These are phyloP conservation scores for Steatornis caripensis DNA, from an alignment of 2,113 vertebrate species.

Conservation along the genomic window DNA sequence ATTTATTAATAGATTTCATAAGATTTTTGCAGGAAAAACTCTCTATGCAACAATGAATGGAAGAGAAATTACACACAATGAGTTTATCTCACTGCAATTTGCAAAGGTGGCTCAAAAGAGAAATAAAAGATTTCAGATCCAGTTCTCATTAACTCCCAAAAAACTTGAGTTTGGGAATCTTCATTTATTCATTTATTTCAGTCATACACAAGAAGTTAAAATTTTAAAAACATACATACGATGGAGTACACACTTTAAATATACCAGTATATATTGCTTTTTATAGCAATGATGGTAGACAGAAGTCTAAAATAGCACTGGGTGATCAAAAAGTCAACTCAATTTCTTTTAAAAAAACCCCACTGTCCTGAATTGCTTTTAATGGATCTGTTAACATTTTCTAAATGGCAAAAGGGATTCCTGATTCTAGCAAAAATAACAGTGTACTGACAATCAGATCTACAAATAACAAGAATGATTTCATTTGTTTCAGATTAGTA, in stretches of 20 bases:
- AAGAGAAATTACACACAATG: background rate
- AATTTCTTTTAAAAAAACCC: too few relatives aligned
- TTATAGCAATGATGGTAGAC: background rate
- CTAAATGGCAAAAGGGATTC: background rate
- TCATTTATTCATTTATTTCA: background rate
- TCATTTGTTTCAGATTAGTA: background rate
- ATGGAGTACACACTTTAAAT: background rate
- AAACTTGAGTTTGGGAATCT: background rate
- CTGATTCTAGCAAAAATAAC: background rate
- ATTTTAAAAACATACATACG: background rate
- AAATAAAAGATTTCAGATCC: background rate
- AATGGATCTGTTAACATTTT: background rate
- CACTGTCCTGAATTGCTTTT: background rate
- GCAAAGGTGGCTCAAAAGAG: background rate
- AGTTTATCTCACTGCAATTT: background rate
- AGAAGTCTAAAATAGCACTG: background rate
- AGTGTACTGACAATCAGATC: background rate
- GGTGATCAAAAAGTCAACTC: background rate
- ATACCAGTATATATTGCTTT: background rate
- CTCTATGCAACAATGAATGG: background rate
- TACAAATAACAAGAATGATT: background rate
- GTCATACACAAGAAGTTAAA: background rate
- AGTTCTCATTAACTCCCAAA: background rate
- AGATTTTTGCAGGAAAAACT: background rate
- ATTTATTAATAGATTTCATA: background rate